phyloP scores from a whole-genome alignment of 2,888 invertebrate genomes.

The Troides helena region DNA sequence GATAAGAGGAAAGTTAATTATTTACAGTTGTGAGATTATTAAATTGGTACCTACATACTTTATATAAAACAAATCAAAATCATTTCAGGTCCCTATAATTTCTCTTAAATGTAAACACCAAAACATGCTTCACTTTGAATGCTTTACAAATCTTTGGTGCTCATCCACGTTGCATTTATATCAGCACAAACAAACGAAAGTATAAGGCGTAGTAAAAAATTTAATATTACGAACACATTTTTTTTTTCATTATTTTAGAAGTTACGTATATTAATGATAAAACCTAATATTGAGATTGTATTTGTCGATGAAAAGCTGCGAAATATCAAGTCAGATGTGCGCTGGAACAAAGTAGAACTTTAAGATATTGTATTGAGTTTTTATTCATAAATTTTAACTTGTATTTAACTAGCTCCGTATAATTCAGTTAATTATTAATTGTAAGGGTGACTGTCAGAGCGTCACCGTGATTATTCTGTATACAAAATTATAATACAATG shows the following conservation, averaged over 20 bases:
- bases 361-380: too few species aligned
- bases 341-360: slow-evolving; percentile 50
- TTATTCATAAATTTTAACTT: neutral
- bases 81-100: slow-evolving; percentile 79
- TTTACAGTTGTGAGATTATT: slow-evolving; percentile 75
- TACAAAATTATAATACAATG: neutral
- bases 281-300: slow-evolving; percentile 76
- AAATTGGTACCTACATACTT: slow-evolving; percentile 75
- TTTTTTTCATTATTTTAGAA: slow-evolving; percentile 52
- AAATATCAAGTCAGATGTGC: slow-evolving; percentile 62
- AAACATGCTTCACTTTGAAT: slow-evolving; percentile 58
- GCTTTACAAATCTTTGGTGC: slow-evolving; percentile 79
- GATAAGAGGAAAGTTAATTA: slow-evolving; percentile 58
- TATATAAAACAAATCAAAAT: slow-evolving; percentile 72
- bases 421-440: neutral
- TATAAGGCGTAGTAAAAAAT: slow-evolving; percentile 55
- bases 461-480: neutral
- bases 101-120: slow-evolving; percentile 78
- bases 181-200: slow-evolving; percentile 67
- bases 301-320: slow-evolving; percentile 76
- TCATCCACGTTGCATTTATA: slow-evolving; percentile 71
- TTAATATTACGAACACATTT: slow-evolving; percentile 76
- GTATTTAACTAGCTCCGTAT: neutral
- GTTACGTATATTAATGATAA: slow-evolving; percentile 59
- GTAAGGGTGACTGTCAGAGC: neutral